Percentiles rank a stretch among this genome's conserved stretches.
These are phyloP conservation scores for Cervus canadensis DNA, from an alignment of 2,113 vertebrate species.

Conservation along the genomic window DNA sequence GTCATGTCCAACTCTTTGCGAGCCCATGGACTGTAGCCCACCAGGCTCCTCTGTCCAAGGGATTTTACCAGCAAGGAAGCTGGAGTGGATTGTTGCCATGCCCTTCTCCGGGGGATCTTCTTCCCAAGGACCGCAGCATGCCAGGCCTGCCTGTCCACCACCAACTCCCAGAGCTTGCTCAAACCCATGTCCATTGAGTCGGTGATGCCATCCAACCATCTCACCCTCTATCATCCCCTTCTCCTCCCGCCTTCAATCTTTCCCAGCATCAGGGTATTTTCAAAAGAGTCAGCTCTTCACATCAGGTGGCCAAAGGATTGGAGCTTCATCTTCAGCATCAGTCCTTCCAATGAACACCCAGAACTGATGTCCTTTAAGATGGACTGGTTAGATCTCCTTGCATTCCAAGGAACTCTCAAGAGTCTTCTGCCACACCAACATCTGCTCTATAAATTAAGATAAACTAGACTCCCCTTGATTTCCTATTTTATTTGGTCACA, in stretches of 20 bases:
- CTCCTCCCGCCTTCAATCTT: rapidly evolving
- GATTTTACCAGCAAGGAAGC: not conserved
- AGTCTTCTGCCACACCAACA: not conserved
- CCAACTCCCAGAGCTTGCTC: rapidly evolving
- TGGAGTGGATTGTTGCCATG: not conserved
- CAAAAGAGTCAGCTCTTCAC: not conserved
- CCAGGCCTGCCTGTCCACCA: not conserved
- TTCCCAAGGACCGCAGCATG: not conserved
- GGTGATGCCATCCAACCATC: not conserved
- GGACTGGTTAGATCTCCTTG: not conserved
- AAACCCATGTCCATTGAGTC: not conserved
- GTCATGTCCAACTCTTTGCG: rapidly evolving
- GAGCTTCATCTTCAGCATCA: not conserved
- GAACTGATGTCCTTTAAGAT: not conserved
- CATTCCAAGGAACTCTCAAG: not conserved
- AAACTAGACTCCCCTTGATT: rapidly evolving
- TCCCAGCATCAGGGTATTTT: not conserved
- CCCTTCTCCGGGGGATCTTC: not conserved
- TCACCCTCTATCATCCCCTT: not conserved
- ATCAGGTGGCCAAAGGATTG: not conserved
- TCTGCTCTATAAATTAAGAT: not conserved
- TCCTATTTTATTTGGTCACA: not conserved
- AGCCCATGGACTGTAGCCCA: not conserved
- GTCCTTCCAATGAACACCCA: not conserved
- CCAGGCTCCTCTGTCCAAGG: not conserved